phyloP scores from a whole-genome alignment of 2,888 invertebrate species.

The Hipparchia sbordonii region DNA sequence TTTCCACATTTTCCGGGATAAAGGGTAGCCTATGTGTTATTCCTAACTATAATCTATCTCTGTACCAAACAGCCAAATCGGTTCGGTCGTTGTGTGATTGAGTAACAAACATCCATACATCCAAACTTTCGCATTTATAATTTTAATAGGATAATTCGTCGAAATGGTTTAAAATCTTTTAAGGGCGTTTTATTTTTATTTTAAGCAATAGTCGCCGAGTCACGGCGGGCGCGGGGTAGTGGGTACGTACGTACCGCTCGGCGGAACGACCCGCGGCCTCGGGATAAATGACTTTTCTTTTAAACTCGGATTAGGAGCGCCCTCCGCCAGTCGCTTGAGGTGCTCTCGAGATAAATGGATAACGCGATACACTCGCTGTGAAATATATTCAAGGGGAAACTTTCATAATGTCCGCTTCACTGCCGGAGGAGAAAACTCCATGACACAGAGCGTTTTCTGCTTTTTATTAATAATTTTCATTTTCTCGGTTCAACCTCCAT shows the following conservation, averaged over 20 bases:
- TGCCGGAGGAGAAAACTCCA: neutral
- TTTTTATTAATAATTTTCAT: constrained; percentile 13
- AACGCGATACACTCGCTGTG: constrained; percentile 36
- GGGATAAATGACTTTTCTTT: constrained; percentile 67
- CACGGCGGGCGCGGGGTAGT: neutral
- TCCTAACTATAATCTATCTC: no score
- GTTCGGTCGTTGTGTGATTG: no score
- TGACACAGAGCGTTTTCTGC: constrained; percentile 4
- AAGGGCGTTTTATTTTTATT: constrained; percentile 17
- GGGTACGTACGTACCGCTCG: no score
- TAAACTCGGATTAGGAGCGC: constrained; percentile 56
- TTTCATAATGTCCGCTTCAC: constrained; percentile 29
- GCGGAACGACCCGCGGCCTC: constrained; percentile 8
- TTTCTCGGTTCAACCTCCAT: constrained; percentile 3
- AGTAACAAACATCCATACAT: no score
- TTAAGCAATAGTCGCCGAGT: constrained; percentile 20
- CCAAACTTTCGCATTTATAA: no score
- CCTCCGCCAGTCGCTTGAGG: constrained; percentile 29
- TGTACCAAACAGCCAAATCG: no score
- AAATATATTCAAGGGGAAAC: constrained; percentile 39
- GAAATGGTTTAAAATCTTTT: constrained; percentile 11
- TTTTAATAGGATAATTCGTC: neutral
- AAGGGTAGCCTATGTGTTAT: no score
- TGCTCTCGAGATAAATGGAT: constrained; percentile 43
- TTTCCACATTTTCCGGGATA: no score